These are phyloP conservation scores for Sarcophaga carnaria DNA, from an alignment of 2,888 invertebrate species.

Conservation along the genomic window DNA sequence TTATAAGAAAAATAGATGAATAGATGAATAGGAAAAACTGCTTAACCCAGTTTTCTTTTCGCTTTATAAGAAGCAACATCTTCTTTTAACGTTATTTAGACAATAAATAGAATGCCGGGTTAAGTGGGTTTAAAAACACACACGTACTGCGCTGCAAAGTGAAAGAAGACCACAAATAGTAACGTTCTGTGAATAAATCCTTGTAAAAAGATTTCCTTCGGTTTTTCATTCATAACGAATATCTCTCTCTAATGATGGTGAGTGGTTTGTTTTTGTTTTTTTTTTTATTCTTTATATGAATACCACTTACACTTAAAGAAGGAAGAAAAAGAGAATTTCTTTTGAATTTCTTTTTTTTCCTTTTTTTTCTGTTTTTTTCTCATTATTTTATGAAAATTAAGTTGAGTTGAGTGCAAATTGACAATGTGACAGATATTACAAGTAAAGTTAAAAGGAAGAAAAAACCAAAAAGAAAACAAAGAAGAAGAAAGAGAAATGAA, in stretches of 20 bases:
- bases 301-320: background rate
- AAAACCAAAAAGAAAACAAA: background rate
- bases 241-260: background rate
- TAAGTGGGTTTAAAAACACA: background rate
- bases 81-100: constrained; percentile 8
- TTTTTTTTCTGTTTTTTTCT: background rate
- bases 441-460: constrained; percentile 7
- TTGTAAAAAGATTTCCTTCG: background rate
- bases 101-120: background rate
- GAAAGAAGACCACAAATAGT: background rate
- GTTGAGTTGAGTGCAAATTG: constrained; percentile 63
- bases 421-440: constrained; percentile 51
- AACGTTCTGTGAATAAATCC: background rate
- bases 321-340: background rate
- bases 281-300: background rate
- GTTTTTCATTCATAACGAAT: background rate
- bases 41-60: constrained; percentile 24
- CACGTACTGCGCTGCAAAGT: background rate
- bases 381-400: constrained; percentile 54
- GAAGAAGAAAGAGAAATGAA: constrained; percentile 6
- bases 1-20: background rate
- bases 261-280: background rate
- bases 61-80: background rate
- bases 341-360: background rate
- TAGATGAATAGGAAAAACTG: background rate